Base-by-base conservation (phyloP, 1,140 invertebrate genomes). In the Drosophila azteca region DNA sequence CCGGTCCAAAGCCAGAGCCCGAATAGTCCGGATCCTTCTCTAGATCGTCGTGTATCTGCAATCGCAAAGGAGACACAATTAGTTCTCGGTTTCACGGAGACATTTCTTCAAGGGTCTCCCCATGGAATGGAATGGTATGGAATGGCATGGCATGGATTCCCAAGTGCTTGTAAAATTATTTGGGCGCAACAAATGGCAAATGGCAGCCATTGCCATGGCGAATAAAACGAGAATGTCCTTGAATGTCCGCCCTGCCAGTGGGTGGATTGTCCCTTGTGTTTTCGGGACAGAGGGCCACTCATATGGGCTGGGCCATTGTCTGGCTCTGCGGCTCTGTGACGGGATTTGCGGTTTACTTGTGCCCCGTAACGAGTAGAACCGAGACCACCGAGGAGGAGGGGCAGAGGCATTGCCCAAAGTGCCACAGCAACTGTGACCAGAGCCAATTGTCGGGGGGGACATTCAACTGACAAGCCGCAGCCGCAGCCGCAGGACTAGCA, bases 1-100 rank as follows among this genome's bases (percentile, higher is more conserved):
- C 94, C 48, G 95, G 95, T 63, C 95, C 95, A 90, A 94, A 93
- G 26, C 95, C 95, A 79, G 94, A 95, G 69, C 95, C 95, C 78
- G 94, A 95, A 55, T 94, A 94, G 91, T 95, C 94, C 53, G 95
- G 92, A 74, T 95, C 95, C 91, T 94, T 93, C 62, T 92, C 91
- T 91, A 92, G 77, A 92, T 92, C 91, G 35, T 92, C 91, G 74
- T 93, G 93, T 68, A 93, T 92, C 89, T 94, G 67, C 15, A 90
- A 77, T 17, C 3, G 55, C 5, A 58, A 4, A 43, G 29, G 0
- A 15, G 49, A 29, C 31, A 35, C 31, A 11, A 13, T 39, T 7
- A 68, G 6, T 11, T 35, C 9, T 4, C 9, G 31, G 31, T 3
- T 35, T 35, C 8, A 0, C 17, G 24, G 3, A 11, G 1, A 35